A percentile compares a stretch with the other conserved stretches of the same genome.
phyloP scores from a whole-genome alignment of 1,140 invertebrate genomes.

The Arion vulgaris region DNA sequence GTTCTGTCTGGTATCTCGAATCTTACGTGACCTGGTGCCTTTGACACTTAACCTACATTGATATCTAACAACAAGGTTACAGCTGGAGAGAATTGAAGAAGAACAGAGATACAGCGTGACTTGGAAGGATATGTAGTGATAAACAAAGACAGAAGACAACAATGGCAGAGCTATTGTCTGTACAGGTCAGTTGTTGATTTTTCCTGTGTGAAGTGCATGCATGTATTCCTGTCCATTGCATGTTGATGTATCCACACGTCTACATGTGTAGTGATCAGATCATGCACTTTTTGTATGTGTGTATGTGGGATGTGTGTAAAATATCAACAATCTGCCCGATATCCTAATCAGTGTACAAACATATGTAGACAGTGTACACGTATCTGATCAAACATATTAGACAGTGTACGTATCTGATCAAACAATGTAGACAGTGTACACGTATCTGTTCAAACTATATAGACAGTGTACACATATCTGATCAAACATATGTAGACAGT shows the following conservation, averaged over 20 bases:
- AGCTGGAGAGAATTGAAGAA: background rate
- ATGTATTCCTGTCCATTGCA: background rate
- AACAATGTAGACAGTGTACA: no score
- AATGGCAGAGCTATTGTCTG: conserved; percentile 33
- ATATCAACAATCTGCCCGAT: background rate
- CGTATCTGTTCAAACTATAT: no score
- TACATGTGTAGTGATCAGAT: background rate
- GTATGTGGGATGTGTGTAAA: background rate
- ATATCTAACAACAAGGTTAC: no score
- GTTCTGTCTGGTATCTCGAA: no score
- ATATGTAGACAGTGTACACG: no score
- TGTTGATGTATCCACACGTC: background rate
- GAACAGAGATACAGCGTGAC: background rate
- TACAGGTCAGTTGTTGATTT: conserved; percentile 10
- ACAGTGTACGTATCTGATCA: no score
- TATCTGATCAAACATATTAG: no score
- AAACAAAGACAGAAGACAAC: background rate
- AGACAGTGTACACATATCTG: no score
- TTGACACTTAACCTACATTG: no score
- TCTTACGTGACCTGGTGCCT: no score
- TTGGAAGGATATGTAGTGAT: background rate
- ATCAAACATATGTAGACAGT: no score
- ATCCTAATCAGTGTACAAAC: no score
- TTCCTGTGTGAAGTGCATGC: background rate
- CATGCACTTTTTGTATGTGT: background rate